phyloP scores from a whole-genome alignment of 2,888 invertebrate species.

The Gnatocerus cornutus region DNA sequence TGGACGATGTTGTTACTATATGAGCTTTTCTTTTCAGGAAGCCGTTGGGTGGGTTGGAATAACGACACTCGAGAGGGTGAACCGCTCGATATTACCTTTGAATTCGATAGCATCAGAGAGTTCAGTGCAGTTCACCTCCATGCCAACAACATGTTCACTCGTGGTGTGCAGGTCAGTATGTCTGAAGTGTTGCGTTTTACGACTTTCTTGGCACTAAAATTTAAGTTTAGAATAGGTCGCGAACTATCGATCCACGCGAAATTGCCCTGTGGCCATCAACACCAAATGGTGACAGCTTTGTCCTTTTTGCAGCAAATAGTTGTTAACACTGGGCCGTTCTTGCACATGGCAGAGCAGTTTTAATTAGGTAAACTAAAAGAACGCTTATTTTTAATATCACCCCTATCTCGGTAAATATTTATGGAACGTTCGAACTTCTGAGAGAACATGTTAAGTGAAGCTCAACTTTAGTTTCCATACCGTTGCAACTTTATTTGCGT shows the following conservation, averaged over 20 bases:
- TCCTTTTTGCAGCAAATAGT: no score
- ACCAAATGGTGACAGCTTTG: background rate
- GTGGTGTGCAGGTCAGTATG: constrained; percentile 82
- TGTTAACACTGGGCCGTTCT: no score
- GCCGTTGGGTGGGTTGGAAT: constrained; percentile 92
- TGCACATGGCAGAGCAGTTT: no score
- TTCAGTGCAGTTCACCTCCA: constrained; percentile 83
- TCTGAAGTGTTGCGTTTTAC: constrained; percentile 11
- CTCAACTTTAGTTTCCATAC: no score
- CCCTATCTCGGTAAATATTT: no score
- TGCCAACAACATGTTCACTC: constrained; percentile 86
- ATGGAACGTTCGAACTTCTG: no score
- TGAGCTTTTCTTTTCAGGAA: constrained; percentile 70
- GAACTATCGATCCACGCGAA: constrained; percentile 7
- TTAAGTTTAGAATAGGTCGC: constrained; percentile 10
- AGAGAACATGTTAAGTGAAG: no score
- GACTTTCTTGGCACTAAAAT: constrained; percentile 17
- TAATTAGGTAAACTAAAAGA: no score
- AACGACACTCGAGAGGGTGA: constrained; percentile 75
- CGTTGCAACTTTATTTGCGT: no score
- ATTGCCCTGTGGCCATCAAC: background rate
- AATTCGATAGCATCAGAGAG: constrained; percentile 84
- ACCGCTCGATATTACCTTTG: constrained; percentile 84
- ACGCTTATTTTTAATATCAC: no score
- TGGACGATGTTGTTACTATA: constrained; percentile 40